phyloP scores from a whole-genome alignment of 1,140 invertebrate species.

The Drosophila funebris region DNA sequence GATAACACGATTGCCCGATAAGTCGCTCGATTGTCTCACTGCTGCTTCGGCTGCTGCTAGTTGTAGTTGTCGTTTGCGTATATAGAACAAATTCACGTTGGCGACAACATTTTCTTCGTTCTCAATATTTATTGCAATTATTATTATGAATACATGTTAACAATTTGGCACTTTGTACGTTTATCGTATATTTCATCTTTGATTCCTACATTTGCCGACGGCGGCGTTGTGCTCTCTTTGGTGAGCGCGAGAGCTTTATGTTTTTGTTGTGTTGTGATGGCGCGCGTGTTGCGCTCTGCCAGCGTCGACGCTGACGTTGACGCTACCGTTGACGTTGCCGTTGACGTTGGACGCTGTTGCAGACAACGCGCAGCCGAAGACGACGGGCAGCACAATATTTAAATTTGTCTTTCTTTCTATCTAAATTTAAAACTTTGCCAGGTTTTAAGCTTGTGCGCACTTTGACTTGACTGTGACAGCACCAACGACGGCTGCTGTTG shows the following conservation, averaged over 20 bases:
- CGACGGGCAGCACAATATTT: constrained; percentile 25
- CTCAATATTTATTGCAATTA: constrained; percentile 29
- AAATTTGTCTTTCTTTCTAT: constrained; percentile 33
- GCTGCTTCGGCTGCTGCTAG: neutral
- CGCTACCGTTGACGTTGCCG: constrained; percentile 6
- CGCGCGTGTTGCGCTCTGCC: constrained; percentile 50
- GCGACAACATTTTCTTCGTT: constrained; percentile 5
- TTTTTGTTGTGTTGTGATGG: constrained; percentile 13
- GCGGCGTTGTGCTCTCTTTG: constrained; percentile 6
- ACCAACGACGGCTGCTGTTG: neutral
- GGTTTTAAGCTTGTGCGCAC: constrained; percentile 27
- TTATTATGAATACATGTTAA: constrained; percentile 41
- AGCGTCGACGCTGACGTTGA: constrained; percentile 14
- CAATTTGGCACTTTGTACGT: constrained; percentile 50
- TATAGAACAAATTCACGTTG: neutral
- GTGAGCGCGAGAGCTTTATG: constrained; percentile 44
- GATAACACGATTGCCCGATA: constrained; percentile 14
- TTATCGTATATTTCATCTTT: constrained; percentile 27
- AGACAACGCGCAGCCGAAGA: constrained; percentile 11
- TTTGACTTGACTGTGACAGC: constrained; percentile 9
- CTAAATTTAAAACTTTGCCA: constrained; percentile 42
- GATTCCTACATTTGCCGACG: constrained; percentile 36
- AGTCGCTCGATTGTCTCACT: constrained; percentile 8
- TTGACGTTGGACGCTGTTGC: constrained; percentile 10
- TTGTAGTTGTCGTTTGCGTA: neutral